Evolutionary conservation across 35 echinoderm and acorn worm species (phyloP), one percentile per base, ranked within the genome.

Genomic region (Apostichopus japonicus): DNA sequence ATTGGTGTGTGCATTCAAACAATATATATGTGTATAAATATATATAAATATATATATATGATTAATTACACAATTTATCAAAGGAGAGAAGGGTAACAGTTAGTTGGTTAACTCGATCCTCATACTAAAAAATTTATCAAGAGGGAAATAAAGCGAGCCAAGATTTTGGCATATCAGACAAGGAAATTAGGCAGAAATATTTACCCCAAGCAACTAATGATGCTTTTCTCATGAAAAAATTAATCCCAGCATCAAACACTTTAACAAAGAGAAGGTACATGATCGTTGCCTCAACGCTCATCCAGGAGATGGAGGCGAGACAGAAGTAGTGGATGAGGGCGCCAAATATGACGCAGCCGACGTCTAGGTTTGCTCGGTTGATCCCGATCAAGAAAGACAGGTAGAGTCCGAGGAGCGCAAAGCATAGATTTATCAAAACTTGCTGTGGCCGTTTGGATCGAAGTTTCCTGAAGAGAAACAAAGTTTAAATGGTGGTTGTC

Each of bases 321-420:
- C 23, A 63, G 90, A 92, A 92, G 56, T 80, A 92, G 23, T 93
- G 96, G 23, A 97, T 73, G 23, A 97, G 51, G 53, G 83, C 93
- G 2, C 83, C 96, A 16, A 97, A 86, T 16, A 88, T 86, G 86
- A 80, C 92, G 53, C 96, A 97, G 3, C 90, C 93, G 53, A 52
- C 72, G 23, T 54, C 53, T n/a, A 82, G 65, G 6, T 79, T 22
- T 10, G 59, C 55, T 56, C 84, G 24, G 25, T 94, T 77, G 53
- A 94, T 94, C 6, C 95, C 95, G 55, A 78, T 88, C 70, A 89
- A 53, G 27, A 96, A 96, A 25, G 75, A 79, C 1, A 96, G 15
- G 67, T 96, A 96, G 6, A 96, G 93, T 54, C 93, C 90, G 24
- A 94, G 73, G 15, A 96, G 72, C 51, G 95, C 57, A 9, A 89